Percentiles rank a stretch among this genome's conserved stretches.
Evolutionary conservation across 2,113 vertebrate genomes (phyloP).

Genomic region (Nanger granti): DNA sequence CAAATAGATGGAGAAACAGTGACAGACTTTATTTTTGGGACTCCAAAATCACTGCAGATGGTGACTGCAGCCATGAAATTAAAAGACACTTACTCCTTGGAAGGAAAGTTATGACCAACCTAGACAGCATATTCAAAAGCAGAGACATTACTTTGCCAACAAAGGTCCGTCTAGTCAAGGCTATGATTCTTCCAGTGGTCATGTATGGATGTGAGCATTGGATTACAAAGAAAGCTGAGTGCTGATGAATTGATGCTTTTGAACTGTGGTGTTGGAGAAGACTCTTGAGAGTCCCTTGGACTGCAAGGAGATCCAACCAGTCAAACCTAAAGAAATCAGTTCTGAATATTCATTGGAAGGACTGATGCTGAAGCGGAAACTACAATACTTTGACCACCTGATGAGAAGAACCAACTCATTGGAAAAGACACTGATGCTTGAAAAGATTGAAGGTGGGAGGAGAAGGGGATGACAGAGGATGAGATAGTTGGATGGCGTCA

Average conservation of each 20-base stretch:
- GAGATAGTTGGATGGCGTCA: not conserved
- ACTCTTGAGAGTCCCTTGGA: not conserved
- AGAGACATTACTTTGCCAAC: not conserved
- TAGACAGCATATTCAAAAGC: not conserved
- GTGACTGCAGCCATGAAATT: not conserved
- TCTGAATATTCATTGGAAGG: not conserved
- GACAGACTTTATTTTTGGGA: not conserved
- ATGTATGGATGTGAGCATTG: not conserved
- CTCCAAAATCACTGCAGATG: not conserved
- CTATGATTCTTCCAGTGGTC: not conserved
- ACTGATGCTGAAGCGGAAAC: not conserved
- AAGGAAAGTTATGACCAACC: fast-evolving
- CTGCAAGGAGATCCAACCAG: not conserved
- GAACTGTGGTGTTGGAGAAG: not conserved
- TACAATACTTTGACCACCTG: not conserved
- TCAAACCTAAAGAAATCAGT: not conserved
- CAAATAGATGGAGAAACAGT: not conserved
- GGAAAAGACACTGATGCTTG: not conserved
- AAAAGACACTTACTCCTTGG: not conserved
- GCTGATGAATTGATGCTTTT: not conserved
- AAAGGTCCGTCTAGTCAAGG: not conserved
- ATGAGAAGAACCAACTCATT: not conserved
- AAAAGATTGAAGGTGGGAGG: not conserved
- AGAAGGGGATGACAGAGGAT: not conserved
- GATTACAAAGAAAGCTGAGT: not conserved